Evolutionary conservation across 2,113 vertebrate species (phyloP).

Genomic region (Eulemur rufifrons): DNA sequence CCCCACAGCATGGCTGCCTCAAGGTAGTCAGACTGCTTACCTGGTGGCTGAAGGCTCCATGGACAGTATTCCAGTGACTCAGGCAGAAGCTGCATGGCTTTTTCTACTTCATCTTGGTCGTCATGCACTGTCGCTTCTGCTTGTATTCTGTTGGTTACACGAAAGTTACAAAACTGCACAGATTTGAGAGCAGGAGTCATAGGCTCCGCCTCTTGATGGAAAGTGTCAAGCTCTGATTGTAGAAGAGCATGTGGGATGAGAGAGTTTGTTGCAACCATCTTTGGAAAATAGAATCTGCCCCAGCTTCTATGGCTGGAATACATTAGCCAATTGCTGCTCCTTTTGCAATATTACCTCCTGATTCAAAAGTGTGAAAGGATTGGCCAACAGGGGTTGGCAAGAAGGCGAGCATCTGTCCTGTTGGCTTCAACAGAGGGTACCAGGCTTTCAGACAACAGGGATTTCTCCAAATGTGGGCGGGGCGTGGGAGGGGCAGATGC

Average conservation of each 20-base stretch:
- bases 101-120: neutral
- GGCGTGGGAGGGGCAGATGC: neutral
- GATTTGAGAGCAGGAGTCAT: neutral
- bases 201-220: neutral
- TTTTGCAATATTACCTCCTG: neutral
- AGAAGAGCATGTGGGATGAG: neutral
- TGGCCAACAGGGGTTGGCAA: neutral
- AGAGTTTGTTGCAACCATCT: neutral
- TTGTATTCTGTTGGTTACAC: neutral
- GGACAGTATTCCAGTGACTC: neutral
- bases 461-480: neutral
- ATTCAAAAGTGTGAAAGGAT: neutral
- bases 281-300: neutral
- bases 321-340: neutral
- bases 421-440: neutral
- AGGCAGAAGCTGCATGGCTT: neutral
- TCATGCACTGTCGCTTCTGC: neutral
- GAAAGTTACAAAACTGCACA: neutral
- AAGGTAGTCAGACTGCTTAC: too few relatives aligned
- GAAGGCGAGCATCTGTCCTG: neutral
- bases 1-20: neutral
- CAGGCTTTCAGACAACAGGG: neutral
- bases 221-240: neutral
- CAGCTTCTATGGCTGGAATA: neutral
- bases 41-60: too few relatives aligned